phyloP scores from a whole-genome alignment of 2,888 invertebrate species.

The Vanessa cardui region DNA sequence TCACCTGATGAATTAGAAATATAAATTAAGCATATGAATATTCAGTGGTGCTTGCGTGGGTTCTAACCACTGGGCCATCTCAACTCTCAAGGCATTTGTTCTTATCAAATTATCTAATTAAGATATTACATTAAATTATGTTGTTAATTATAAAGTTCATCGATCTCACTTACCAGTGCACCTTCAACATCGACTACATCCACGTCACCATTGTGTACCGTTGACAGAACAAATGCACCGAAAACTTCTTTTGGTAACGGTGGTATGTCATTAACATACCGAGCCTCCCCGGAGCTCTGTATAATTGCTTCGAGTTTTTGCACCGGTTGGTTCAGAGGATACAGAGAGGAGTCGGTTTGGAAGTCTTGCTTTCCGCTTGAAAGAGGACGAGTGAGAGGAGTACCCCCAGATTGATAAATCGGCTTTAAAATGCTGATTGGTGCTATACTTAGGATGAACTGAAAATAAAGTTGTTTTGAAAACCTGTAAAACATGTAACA shows the following conservation, averaged over 20 bases:
- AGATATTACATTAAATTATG: too few relatives aligned
- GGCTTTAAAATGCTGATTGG: slow-evolving; percentile 65
- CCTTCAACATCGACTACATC: slow-evolving; percentile 81
- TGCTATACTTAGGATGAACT: slow-evolving; percentile 82
- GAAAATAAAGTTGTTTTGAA: slow-evolving; percentile 33
- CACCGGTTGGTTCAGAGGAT: slow-evolving; percentile 87
- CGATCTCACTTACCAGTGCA: slow-evolving; percentile 79
- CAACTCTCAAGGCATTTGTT: too few relatives aligned
- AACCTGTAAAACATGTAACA: too few relatives aligned
- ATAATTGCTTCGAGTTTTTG: slow-evolving; percentile 84
- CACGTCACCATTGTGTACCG: slow-evolving; percentile 81
- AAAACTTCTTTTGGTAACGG: slow-evolving; percentile 84
- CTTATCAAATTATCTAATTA: too few relatives aligned
- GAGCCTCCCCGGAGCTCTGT: slow-evolving; percentile 86
- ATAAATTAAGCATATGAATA: too few relatives aligned
- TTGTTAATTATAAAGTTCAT: too few relatives aligned
- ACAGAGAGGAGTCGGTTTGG: slow-evolving; percentile 84
- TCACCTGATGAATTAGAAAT: too few relatives aligned
- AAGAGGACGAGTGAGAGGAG: slow-evolving; percentile 79
- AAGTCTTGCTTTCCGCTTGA: slow-evolving; percentile 84
- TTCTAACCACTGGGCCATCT: too few relatives aligned
- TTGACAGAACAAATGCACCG: slow-evolving; percentile 86
- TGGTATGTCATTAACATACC: slow-evolving; percentile 85
- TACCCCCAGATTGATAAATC: slow-evolving; percentile 77
- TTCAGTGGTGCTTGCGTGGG: too few relatives aligned